Evolutionary conservation across 2,888 invertebrate species (phyloP).

Genomic region (Apamea monoglypha): DNA sequence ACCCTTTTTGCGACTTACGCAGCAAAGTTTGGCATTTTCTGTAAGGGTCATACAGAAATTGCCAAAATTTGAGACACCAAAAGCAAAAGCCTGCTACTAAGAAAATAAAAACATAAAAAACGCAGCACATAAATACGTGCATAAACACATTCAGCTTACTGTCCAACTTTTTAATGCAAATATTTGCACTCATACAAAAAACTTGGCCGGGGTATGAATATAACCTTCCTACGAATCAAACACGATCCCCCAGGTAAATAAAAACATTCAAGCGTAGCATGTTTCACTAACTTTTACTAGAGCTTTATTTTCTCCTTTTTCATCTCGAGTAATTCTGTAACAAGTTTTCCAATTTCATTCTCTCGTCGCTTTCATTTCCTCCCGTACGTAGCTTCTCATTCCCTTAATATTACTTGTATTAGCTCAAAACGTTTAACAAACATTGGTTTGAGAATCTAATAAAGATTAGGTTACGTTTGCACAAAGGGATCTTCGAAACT

Average conservation of each 20-base stretch:
- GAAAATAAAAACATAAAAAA: background rate
- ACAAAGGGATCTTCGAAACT: constrained; percentile 73
- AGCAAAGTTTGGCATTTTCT: no score
- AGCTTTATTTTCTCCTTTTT: constrained; percentile 86
- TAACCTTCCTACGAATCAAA: constrained; percentile 63
- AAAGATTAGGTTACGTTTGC: constrained; percentile 82
- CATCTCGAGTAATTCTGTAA: constrained; percentile 87
- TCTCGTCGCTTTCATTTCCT: constrained; percentile 89
- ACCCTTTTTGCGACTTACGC: background rate
- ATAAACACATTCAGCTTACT: constrained; percentile 23
- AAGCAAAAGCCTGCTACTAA: background rate
- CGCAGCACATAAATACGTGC: background rate
- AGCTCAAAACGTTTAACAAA: constrained; percentile 89
- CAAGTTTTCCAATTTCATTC: constrained; percentile 90
- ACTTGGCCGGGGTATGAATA: constrained; percentile 29
- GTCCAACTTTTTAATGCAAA: constrained; percentile 34
- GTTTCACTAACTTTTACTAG: constrained; percentile 82
- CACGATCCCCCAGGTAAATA: constrained; percentile 72
- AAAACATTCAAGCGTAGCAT: constrained; percentile 68
- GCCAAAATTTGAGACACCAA: background rate
- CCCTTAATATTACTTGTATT: constrained; percentile 89
- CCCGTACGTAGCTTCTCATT: constrained; percentile 80
- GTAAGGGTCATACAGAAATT: background rate
- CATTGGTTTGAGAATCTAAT: constrained; percentile 87
- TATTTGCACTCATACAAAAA: constrained; percentile 28